Percentiles rank a stretch among this genome's conserved stretches.
Evolutionary conservation across 2,797 vertebrate species (phyloP).

Genomic region (Toxotes lorentzi): DNA sequence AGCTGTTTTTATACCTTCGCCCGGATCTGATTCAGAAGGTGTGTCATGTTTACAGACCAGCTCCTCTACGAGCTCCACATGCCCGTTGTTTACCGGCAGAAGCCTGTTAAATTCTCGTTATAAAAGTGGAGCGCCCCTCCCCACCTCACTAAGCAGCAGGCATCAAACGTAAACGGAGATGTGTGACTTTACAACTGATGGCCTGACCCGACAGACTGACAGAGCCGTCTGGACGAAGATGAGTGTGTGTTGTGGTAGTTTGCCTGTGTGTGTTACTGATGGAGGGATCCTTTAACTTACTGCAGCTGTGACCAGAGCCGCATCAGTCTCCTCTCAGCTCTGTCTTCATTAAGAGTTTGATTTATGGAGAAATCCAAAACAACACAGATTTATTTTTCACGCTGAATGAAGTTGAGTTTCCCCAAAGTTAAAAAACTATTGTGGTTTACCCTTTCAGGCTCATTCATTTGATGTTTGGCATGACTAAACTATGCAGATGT

Average conservation of each 20-base stretch:
- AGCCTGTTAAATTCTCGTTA: conserved; percentile 57
- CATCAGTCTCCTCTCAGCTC: conserved; percentile 50
- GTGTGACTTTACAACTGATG: conserved; percentile 71
- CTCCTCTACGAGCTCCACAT: conserved; percentile 60
- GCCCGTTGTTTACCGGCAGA: conserved; percentile 64
- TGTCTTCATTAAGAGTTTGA: conserved; percentile 69
- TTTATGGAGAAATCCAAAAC: conserved; percentile 52
- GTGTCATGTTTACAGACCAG: conserved; percentile 59
- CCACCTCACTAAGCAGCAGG: conserved; percentile 47
- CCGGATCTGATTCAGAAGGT: conserved; percentile 65
- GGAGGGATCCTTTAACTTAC: conserved; percentile 64
- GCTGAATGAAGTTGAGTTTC: conserved; percentile 36
- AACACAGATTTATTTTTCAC: conserved; percentile 52
- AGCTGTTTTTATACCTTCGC: conserved; percentile 54
- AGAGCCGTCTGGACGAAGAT: conserved; percentile 66
- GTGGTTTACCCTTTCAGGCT: conserved; percentile 2
- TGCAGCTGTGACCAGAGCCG: conserved; percentile 73
- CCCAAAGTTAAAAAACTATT: conserved; percentile 23
- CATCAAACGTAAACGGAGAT: conserved; percentile 69
- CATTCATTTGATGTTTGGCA: not conserved
- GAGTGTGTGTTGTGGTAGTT: conserved; percentile 49
- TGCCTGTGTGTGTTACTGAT: conserved; percentile 64
- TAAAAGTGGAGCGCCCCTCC: conserved; percentile 22
- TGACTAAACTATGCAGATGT: conserved; percentile 50
- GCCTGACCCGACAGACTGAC: conserved; percentile 56